Evolutionary conservation across 1,140 invertebrate genomes (phyloP).

Genomic region (Drosophila parabipectinata): DNA sequence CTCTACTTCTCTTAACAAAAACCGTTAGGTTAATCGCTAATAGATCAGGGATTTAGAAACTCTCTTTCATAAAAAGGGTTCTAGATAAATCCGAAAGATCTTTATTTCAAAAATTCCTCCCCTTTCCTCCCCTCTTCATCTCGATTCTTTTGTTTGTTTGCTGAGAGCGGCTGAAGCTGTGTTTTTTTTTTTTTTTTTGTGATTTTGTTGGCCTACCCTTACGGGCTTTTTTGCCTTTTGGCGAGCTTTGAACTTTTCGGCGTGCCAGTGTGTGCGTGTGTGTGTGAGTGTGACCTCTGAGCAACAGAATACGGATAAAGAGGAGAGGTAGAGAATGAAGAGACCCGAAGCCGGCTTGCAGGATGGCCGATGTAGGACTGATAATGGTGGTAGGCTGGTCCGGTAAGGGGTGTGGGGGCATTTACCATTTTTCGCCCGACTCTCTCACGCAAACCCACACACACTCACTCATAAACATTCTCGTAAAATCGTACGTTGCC

Average conservation of each 20-base stretch:
- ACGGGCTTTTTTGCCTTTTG: slow-evolving; percentile 27
- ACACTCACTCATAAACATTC: slow-evolving; percentile 27
- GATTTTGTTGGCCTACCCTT: slow-evolving; percentile 29
- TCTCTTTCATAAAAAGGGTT: too few relatives aligned
- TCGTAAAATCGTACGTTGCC: slow-evolving; percentile 74
- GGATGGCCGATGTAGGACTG: slow-evolving; percentile 26
- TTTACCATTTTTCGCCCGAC: slow-evolving; percentile 22
- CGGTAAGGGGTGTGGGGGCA: slow-evolving; percentile 2
- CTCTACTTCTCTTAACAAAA: not conserved
- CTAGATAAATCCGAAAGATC: not conserved
- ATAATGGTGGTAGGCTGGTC: slow-evolving; percentile 28
- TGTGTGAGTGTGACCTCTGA: slow-evolving; percentile 47
- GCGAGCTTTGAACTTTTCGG: slow-evolving; percentile 66
- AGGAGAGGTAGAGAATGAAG: slow-evolving; percentile 11
- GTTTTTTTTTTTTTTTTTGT: slow-evolving; percentile 25
- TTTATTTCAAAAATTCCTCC: too few relatives aligned
- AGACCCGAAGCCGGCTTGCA: slow-evolving; percentile 32
- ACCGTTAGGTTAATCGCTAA: too few relatives aligned
- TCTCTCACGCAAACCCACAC: slow-evolving; percentile 25
- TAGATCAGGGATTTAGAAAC: not conserved
- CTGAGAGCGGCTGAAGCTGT: slow-evolving; percentile 39
- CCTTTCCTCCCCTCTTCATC: slow-evolving; percentile 5
- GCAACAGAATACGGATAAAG: slow-evolving; percentile 4
- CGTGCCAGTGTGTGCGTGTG: slow-evolving; percentile 1
- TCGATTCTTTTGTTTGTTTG: slow-evolving; percentile 54